Evolutionary conservation across 2,797 vertebrate genomes (phyloP), one percentile per base, ranked within the genome.

Genomic region (Falco naumanni): DNA sequence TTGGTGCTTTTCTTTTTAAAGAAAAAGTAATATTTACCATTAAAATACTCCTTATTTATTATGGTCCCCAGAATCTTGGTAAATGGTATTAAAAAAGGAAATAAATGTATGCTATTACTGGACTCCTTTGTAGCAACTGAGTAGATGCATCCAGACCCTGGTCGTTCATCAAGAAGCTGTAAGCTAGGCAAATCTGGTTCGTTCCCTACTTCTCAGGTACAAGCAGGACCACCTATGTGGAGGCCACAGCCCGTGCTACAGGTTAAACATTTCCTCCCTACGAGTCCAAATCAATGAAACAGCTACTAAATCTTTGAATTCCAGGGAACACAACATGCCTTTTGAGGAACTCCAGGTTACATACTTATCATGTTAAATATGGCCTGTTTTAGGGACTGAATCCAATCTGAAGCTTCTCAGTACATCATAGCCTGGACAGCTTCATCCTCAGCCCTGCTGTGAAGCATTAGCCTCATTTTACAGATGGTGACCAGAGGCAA

Each of bases 401-500:
- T 93, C 33, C 13, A n/a, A 63, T 45, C 33, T 28, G 57, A 78
- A 92, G 24, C 61, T 83, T 75, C 79, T 85, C 48, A 41, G 50
- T 39, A 51, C 15, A 8, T 80, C 39, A 59, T 16, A 89, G 61
- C 50, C 84, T 66, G 33, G 39, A 69, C 33, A 59, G 48, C 63
- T 82, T 96, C 87, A 80, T 60, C 48, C 59, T 82, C 81, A 87
- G 45, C 45, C 78, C 69, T 0, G 3, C 85, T 90, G 79, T 59
- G 72, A 90, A 65, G 54, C 59, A 31, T 72, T 84, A 82, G 14
- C 84, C 70, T 57, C 60, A 10, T 78, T 94, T 93, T 93, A 91
- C 66, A 95, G 91, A n/a, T 82, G 77, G 85, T 72, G 56, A 93
- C 85, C 80, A 82, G 66, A 79, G 54, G 84, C 89, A 94, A 88